Conservation (phyloP, 2,888 invertebrate species). For the Dasypolia templi region DNA sequence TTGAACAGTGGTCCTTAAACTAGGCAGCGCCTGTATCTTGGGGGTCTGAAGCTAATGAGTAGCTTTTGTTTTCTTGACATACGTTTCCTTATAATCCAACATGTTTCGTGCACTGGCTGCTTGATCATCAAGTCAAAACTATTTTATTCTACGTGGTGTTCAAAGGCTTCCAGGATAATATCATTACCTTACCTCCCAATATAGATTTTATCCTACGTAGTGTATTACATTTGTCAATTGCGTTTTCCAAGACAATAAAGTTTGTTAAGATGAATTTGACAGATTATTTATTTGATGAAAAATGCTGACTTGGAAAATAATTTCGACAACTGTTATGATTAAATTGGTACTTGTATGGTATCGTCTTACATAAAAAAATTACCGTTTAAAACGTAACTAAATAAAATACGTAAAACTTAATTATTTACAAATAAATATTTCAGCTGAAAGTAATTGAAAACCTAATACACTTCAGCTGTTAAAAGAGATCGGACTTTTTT, state of each 20-base stretch:
- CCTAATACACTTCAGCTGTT: neutral
- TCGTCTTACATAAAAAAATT: too few species aligned
- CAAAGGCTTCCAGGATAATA: too few species aligned
- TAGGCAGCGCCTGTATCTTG: too few species aligned
- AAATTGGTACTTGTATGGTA: too few species aligned
- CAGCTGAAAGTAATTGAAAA: neutral
- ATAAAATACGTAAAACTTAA: neutral
- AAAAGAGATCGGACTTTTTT: conserved; percentile 41
- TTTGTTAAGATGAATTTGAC: too few species aligned
- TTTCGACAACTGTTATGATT: neutral
- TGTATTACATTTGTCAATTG: too few species aligned
- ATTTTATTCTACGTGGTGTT: too few species aligned
- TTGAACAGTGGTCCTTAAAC: too few species aligned
- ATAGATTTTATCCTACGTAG: too few species aligned
- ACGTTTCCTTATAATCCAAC: neutral
- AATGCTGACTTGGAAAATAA: neutral
- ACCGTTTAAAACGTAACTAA: neutral
- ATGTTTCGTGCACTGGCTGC: neutral
- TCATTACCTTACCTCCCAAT: too few species aligned
- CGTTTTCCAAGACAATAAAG: too few species aligned
- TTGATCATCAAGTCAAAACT: neutral
- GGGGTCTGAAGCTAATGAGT: neutral
- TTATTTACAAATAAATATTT: neutral
- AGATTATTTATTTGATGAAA: too few species aligned
- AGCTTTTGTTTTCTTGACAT: neutral